Evolutionary conservation across 2,797 vertebrate genomes (phyloP), one percentile per base, ranked within the genome.

Genomic region (Acrossocheilus fasciatus): DNA sequence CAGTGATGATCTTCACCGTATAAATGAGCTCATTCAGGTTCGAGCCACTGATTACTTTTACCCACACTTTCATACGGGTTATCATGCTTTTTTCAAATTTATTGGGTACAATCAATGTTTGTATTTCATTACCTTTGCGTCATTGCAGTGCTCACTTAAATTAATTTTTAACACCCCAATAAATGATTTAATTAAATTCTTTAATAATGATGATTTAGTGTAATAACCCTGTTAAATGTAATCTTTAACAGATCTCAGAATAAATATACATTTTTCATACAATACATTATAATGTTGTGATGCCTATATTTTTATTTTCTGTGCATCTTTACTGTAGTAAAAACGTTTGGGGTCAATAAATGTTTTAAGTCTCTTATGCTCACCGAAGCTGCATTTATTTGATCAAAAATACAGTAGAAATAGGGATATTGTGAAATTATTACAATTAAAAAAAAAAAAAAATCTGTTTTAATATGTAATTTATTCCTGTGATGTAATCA

Each of bases 11-110:
- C 95, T 99, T 43, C 98, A 99, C 92, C 96, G 98, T 89, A 99
- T 99, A 94, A 99, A 96, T 4, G 98, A 99, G 87, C 97, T 99
- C n/a, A 98, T 99, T 94, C 98, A 99, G 98, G 98, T 98, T 45
- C 9, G 54, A 45, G 64, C 36, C 11, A 68, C 36, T 78, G 30
- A 57, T 14, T n/a, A 9, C 23, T 17, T 43, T 23, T 41, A 64
- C 70, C 15, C 6, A 45, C 47, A 17, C 4, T 5, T 39, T 26
- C 20, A 64, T 52, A 34, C 11, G 2, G 4, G 39, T 43, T 59
- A n/a, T 57, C 7, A 17, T 66, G 54, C 2, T 1, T 30, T 45
- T 9, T 47, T 47, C 2, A 50, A 10, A 74, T 52, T 75, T 4
- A 34, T 52, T 2, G 3, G n/a, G 26, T n/a, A 8, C 0, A 14